Evolutionary conservation across 2,888 invertebrate species (phyloP).

Genomic region (Nemoura dubitans): DNA sequence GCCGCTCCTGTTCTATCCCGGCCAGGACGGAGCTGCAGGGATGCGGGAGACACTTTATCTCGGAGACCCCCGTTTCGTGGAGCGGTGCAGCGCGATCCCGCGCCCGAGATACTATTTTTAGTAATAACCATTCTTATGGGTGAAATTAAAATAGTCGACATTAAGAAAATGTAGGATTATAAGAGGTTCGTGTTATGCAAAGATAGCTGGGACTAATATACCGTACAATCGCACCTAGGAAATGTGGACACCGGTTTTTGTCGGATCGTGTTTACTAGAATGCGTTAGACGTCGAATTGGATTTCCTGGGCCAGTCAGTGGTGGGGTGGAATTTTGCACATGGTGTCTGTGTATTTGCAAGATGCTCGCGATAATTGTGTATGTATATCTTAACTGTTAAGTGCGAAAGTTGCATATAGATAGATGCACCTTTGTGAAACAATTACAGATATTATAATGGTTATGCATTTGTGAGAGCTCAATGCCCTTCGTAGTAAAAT

Average conservation of each 20-base stretch:
- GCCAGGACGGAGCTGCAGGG: neutral
- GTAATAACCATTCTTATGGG: constrained; percentile 41
- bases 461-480: no score
- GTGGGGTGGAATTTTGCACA: no score
- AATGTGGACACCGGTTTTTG: constrained; percentile 17
- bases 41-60: constrained; percentile 32
- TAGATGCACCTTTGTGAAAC: no score
- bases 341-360: no score
- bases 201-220: constrained; percentile 39
- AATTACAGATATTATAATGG: no score
- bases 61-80: neutral
- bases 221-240: constrained; percentile 39
- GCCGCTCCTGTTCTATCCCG: neutral
- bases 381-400: no score
- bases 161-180: constrained; percentile 38
- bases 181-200: constrained; percentile 38
- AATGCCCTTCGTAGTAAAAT: no score
- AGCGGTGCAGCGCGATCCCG: neutral
- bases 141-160: constrained; percentile 36
- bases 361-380: no score
- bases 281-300: neutral
- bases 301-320: neutral
- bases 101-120: constrained; percentile 28
- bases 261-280: neutral
- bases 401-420: no score